Base-by-base conservation (phyloP, 2,113 vertebrate species). In the Cnemophilus loriae region DNA sequence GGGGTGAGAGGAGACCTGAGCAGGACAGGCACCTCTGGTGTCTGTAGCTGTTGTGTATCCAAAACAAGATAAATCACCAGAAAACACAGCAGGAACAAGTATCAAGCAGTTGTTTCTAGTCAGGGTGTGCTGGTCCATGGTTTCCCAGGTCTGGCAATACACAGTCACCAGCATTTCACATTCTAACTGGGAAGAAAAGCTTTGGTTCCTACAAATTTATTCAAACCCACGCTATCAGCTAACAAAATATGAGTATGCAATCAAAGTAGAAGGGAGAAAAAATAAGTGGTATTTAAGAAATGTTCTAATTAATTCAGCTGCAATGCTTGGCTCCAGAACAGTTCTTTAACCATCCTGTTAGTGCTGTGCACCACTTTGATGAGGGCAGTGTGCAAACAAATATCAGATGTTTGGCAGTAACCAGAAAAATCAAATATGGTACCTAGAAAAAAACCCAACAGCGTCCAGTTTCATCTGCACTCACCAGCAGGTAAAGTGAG, bases 321-420 rank as follows among this genome's bases (percentile, higher is more conserved):
- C 80, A 82, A 26, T 8, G 71, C 71, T 84, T 88, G 94, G 94
- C 84, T 96, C 65, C 39, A 33, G 63, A 81, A 90, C 57, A 69
- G 60, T 30, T 89, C 59, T 49, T 56, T 65, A 95, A 65, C 92
- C 85, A 92, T 85, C 95, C 30, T 68, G 60, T 59, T 93, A 71
- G 75, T 77, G 88, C 65, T 87, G 65, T 12, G 61, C 73, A 94
- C 79, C 70, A 80, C 84, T 93, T 87, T 37, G 84, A 94, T 37
- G 94, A 47, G n/a, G 74, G 33, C 82, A 92, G 90, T 70, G 53
- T 89, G 92, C 91, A 97, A 93, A 97, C 93, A 96, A 95, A 70
- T 80, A 94, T 90, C 94, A 95, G 96, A 93, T 87, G 82, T 85
- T 89, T 96, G 93, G 92, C 59, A 16, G 68, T 37, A 57, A 50